Base-by-base conservation (phyloP, 2,888 invertebrate genomes). In the Troides helena region DNA sequence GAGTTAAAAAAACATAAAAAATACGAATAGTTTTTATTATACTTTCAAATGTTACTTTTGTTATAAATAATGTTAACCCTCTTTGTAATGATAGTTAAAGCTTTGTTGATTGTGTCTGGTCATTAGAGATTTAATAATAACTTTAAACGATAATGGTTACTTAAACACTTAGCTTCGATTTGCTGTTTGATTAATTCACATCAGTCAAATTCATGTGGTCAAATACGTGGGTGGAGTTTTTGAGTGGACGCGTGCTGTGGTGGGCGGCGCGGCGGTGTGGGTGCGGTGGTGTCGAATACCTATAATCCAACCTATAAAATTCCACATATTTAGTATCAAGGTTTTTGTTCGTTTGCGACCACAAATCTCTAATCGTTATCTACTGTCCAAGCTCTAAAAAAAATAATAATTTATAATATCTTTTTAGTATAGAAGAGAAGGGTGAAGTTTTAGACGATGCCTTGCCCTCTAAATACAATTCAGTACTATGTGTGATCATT, bases 211-310 rank as follows among this genome's bases (percentile, higher is more conserved):
- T 65, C 39, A 56, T 65, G 62, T 65, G 66, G 63, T 68, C 62
- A 63, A 63, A 62, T 57, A 63, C 59, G 66, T 67, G 66, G 65
- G 65, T 36, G 64, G 72, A 68, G 64, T 50, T 61, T 46, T 50
- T 62, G 18, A 62, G 53, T 36, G 57, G 69, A 69, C 69, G 56
- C 67, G 67, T 67, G 69, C 60, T 66, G 57, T 43, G 25, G 66
- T 71, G 66, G 71, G 71, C 60, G 68, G 62, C 62, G 61, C 58
- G 61, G 59, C 39, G 60, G n/a, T 18, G 53, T n/a, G 53, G 23
- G 56, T 21, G 39, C 58, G 36, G 53, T 43, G 62, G 63, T 64
- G 63, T 50, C n/a, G 12, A 39, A 57, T 59, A 61, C 21, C 23
- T n/a, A 25, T 23, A 23, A 39, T 36, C 58, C 65, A 65, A 21